Conservation (phyloP, 2,797 vertebrate genomes). For the Mycteria americana region DNA sequence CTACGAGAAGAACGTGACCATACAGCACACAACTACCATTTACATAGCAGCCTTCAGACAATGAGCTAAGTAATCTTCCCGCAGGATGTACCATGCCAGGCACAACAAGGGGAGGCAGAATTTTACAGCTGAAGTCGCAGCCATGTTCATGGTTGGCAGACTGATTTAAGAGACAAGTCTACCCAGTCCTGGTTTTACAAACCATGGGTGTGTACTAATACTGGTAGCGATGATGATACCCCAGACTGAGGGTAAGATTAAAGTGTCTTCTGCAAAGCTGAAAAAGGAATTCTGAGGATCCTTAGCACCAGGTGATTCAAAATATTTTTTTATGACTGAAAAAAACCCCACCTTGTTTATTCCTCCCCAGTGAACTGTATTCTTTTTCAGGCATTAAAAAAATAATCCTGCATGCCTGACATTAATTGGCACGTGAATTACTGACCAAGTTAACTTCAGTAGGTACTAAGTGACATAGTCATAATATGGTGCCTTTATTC, state of each 20-base stretch:
- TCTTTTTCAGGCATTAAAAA: conserved; percentile 13
- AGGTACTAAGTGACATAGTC: not conserved
- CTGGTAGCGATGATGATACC: not conserved
- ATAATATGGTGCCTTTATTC: not conserved
- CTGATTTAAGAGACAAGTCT: not conserved
- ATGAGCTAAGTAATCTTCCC: not conserved
- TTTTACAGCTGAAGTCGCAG: not conserved
- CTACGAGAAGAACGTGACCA: not conserved
- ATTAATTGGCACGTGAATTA: conserved; percentile 20
- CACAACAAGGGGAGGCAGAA: not conserved
- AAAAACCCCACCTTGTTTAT: not conserved
- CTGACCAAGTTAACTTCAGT: not conserved
- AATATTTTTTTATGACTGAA: not conserved
- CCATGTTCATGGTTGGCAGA: not conserved
- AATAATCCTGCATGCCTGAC: not conserved
- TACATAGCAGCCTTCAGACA: not conserved
- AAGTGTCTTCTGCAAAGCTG: not conserved
- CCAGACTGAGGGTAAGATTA: not conserved
- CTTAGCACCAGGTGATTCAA: not conserved
- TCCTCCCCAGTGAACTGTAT: not conserved
- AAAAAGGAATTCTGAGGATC: not conserved
- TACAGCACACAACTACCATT: not conserved
- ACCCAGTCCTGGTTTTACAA: not conserved
- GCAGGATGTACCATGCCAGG: not conserved
- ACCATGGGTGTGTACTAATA: not conserved